Base-by-base conservation (phyloP, 2,888 invertebrate genomes). In the Cistogaster globosa region DNA sequence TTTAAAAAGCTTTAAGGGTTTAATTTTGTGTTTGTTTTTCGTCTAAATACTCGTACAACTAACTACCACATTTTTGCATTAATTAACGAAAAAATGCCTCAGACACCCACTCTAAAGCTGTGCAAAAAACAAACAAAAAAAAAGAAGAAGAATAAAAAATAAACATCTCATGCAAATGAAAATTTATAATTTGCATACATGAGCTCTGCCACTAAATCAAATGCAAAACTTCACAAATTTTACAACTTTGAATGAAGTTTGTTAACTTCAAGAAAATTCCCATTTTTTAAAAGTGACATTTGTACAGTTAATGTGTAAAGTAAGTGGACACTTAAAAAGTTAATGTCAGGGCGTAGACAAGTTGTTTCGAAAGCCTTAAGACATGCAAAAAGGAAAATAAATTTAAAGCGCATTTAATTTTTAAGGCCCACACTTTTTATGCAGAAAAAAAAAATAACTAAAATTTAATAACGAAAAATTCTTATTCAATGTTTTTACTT, bases 1-100 rank as follows among this genome's bases (percentile, higher is more conserved):
- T 53, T 75, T 80, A 60, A 77, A 78, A 69, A 63, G 78, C 78
- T 85, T 82, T 48, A 82, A 85, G 82, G 85, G 82, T 71, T 82
- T 79, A 67, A 74, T 48, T 76, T 32, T 68, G 45, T 63, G 51
- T 69, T 63, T 51, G 42, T 51, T 55, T 45, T 51, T 36, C 45
- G 53, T 62, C 38, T 18, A 71, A 48, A 71, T 26, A 48, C 32
- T 58, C 58, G 57, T 58, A 38, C 57, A 71, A 69, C 76, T 68
- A 71, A 69, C 76, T 68, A 69, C 72, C 75, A 80, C 58, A 77
- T 72, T 60, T 45, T 51, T 76, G 72, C 77, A 84, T 77, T 62
- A 26, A 77, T 79, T 75, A 75, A 38, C 2, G 6, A 5, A 8
- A 32, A 32, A 68, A 65, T 36, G 68, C 72, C 51, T 65, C 20